Percentiles rank a stretch among this genome's conserved stretches.
These are phyloP conservation scores for Hirtodrosophila duncani DNA, from an alignment of 2,888 invertebrate genomes.

Conservation along the genomic window DNA sequence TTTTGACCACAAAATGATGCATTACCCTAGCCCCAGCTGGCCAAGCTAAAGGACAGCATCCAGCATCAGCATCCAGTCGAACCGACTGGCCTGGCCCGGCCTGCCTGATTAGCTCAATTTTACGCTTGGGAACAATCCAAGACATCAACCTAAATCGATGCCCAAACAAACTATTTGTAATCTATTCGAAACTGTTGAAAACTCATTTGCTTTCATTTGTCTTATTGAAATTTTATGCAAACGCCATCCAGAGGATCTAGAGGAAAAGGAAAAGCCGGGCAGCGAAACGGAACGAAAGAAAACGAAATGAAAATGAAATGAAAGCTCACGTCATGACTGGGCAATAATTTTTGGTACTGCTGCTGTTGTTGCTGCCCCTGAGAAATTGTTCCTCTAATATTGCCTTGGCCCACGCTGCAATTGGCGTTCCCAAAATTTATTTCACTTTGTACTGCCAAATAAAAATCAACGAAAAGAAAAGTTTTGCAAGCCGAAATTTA, in stretches of 20 bases:
- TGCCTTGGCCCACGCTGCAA: conserved; percentile 54
- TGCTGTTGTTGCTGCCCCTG: conserved; percentile 1
- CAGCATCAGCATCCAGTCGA: neutral
- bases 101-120: conserved; percentile 57
- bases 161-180: conserved; percentile 48
- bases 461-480: conserved; percentile 48
- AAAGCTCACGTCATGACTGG: conserved; percentile 67
- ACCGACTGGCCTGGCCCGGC: conserved; percentile 5
- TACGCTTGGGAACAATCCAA: conserved; percentile 44
- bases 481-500: conserved; percentile 2
- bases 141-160: conserved; percentile 3
- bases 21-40: conserved; percentile 43
- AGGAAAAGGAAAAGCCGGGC: conserved; percentile 3
- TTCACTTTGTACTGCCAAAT: conserved; percentile 66
- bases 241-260: conserved; percentile 26
- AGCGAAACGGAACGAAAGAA: conserved; percentile 32
- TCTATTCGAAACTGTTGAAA: conserved; percentile 41
- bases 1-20: conserved; percentile 71
- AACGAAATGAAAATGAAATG: conserved; percentile 33
- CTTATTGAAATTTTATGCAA: conserved; percentile 70
- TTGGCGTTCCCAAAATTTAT: conserved; percentile 65
- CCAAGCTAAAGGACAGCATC: neutral
- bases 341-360: conserved; percentile 63
- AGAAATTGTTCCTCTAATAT: conserved; percentile 65
- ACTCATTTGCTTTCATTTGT: conserved; percentile 49